Evolutionary conservation across 2,797 vertebrate genomes (phyloP).

Genomic region (Rhincodon typus): DNA sequence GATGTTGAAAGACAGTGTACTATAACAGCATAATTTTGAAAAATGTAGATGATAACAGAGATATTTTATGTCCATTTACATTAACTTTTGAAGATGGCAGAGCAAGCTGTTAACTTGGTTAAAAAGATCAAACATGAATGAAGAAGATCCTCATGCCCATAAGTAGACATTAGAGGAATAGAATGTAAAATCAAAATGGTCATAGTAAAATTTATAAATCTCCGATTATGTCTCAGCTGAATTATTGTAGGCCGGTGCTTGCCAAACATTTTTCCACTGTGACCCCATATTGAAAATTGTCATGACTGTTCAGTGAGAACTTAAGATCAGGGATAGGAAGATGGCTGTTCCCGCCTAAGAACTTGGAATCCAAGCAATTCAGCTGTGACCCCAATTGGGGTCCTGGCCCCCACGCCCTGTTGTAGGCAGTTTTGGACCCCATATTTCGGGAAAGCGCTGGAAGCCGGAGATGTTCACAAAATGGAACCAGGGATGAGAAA

Average conservation of each 20-base stretch:
- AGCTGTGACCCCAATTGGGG: too few relatives aligned
- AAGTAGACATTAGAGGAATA: too few relatives aligned
- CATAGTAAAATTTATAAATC: not conserved
- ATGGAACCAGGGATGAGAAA: not conserved
- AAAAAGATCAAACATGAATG: not conserved
- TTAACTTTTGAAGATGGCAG: not conserved
- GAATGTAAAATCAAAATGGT: not conserved
- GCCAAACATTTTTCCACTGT: too few relatives aligned
- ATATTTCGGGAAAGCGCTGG: not conserved
- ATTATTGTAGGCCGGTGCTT: not conserved
- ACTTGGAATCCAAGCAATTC: too few relatives aligned
- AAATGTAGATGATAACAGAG: not conserved
- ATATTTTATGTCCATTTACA: not conserved
- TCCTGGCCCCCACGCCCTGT: too few relatives aligned
- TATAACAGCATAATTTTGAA: not conserved
- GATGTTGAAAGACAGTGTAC: not conserved
- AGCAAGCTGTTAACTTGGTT: not conserved
- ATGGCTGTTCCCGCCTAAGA: too few relatives aligned
- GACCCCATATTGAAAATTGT: too few relatives aligned
- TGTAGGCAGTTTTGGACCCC: not conserved
- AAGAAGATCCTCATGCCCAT: too few relatives aligned
- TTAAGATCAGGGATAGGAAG: too few relatives aligned
- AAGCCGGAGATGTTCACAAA: too few relatives aligned
- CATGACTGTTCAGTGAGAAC: too few relatives aligned
- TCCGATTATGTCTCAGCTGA: not conserved